Conservation (phyloP, 2,888 invertebrate species). For the Dryobotodes eremita region DNA sequence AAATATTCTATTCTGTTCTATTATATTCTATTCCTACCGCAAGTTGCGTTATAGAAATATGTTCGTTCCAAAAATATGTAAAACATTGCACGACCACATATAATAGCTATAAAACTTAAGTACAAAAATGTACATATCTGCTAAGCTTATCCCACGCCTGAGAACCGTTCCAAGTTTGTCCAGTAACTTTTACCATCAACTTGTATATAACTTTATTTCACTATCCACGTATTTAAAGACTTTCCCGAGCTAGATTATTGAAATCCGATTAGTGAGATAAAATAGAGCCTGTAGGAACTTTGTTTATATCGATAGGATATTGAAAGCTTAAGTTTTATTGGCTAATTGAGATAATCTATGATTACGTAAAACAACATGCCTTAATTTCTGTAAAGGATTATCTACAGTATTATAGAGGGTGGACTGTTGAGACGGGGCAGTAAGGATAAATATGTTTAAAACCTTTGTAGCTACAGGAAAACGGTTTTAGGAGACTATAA, state of each 20-base stretch:
- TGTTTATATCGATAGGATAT: conserved; percentile 17
- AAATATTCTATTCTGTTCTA: too few relatives aligned
- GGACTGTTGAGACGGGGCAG: too few relatives aligned
- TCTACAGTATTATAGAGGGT: too few relatives aligned
- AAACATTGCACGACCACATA: too few relatives aligned
- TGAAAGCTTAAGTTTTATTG: neutral
- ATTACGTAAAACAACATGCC: neutral
- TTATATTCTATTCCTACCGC: too few relatives aligned
- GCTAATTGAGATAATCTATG: neutral
- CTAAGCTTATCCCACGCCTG: neutral
- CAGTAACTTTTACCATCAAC: conserved; percentile 13
- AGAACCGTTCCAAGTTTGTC: neutral
- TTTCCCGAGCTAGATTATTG: conserved; percentile 27
- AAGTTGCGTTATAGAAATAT: too few relatives aligned
- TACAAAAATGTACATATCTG: neutral
- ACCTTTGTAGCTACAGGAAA: too few relatives aligned
- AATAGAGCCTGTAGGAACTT: neutral
- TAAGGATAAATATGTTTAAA: too few relatives aligned
- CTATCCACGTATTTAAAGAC: conserved; percentile 2
- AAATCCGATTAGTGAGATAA: conserved; percentile 45
- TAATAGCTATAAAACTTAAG: neutral
- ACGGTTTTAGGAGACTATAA: too few relatives aligned
- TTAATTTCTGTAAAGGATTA: neutral
- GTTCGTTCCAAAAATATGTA: too few relatives aligned
- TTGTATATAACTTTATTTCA: conserved; percentile 28